Percentiles rank a stretch among this genome's conserved stretches.
Evolutionary conservation across 64 coral and sea anemone genomes (phyloP).

Genomic region (Montipora capricornis): DNA sequence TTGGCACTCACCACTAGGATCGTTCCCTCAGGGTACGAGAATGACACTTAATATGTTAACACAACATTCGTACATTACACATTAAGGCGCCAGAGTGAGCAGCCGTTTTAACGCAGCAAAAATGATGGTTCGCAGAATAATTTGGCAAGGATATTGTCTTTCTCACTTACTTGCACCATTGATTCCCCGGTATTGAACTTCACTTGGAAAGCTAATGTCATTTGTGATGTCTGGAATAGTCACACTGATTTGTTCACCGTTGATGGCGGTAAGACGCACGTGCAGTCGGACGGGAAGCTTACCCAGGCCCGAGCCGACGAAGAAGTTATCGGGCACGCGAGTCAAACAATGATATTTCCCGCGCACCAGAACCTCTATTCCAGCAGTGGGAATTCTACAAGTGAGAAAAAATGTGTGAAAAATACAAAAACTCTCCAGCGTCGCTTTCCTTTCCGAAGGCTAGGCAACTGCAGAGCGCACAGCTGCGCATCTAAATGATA

Average conservation of each 20-base stretch:
- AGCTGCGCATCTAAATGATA: too few species aligned
- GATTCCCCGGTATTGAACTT: constrained; percentile 72
- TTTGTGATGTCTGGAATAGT: constrained; percentile 63
- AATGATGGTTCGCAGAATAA: too few species aligned
- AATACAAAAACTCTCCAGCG: neutral
- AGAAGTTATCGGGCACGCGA: constrained; percentile 74
- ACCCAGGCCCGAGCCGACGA: constrained; percentile 61
- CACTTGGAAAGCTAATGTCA: constrained; percentile 33
- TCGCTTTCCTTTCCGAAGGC: too few species aligned
- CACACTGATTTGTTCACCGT: constrained; percentile 59
- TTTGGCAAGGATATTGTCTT: neutral
- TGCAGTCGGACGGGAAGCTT: constrained; percentile 58
- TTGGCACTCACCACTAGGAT: too few species aligned
- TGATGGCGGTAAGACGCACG: constrained; percentile 74
- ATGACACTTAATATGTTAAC: too few species aligned
- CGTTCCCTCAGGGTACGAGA: too few species aligned
- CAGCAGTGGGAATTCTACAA: constrained; percentile 72
- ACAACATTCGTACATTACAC: too few species aligned
- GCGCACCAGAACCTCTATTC: constrained; percentile 75
- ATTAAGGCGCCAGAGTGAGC: too few species aligned
- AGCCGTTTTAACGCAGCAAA: too few species aligned
- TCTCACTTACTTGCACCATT: neutral
- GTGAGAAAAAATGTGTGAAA: neutral
- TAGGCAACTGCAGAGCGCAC: too few species aligned
- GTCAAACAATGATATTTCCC: constrained; percentile 62